These are phyloP conservation scores for Phengaris arion DNA, from an alignment of 2,888 invertebrate genomes.

Conservation along the genomic window DNA sequence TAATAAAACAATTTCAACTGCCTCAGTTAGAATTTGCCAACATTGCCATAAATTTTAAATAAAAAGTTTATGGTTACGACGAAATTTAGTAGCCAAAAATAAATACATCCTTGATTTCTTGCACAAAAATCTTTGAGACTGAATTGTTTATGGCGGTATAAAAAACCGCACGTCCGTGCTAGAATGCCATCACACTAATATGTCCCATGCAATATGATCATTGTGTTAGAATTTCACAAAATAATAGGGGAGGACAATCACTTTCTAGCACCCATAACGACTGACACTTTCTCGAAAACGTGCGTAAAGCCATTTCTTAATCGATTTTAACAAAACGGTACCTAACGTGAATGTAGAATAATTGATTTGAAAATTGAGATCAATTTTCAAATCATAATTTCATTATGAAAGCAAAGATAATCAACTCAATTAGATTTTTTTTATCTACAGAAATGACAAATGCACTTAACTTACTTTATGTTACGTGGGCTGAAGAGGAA, in stretches of 20 bases:
- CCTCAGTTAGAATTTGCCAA: too few relatives aligned
- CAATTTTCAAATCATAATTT: constrained; percentile 45
- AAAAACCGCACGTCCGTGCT: constrained; percentile 6
- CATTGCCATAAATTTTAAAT: too few relatives aligned
- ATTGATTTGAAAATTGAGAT: constrained; percentile 47
- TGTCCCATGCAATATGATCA: constrained; percentile 26
- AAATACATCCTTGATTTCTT: too few relatives aligned
- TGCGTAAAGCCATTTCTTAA: constrained; percentile 66
- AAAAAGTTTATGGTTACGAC: too few relatives aligned
- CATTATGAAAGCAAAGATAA: constrained; percentile 50
- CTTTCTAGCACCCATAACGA: constrained; percentile 60
- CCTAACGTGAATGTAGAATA: constrained; percentile 68
- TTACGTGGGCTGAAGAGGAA: neutral
- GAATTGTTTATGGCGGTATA: neutral
- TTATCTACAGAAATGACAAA: neutral
- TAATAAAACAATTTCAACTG: too few relatives aligned
- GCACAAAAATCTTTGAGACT: too few relatives aligned
- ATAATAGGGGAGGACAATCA: constrained; percentile 44
- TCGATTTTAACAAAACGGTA: constrained; percentile 70
- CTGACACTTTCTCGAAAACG: constrained; percentile 70
- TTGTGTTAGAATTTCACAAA: constrained; percentile 30
- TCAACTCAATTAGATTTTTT: constrained; percentile 40
- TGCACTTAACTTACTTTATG: neutral
- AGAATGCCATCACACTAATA: constrained; percentile 28
- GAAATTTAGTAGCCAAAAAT: too few relatives aligned